A percentile compares a stretch with the other conserved stretches of the same genome.
Conservation (phyloP, 2,113 vertebrate species). For the Sterna hirundo region DNA sequence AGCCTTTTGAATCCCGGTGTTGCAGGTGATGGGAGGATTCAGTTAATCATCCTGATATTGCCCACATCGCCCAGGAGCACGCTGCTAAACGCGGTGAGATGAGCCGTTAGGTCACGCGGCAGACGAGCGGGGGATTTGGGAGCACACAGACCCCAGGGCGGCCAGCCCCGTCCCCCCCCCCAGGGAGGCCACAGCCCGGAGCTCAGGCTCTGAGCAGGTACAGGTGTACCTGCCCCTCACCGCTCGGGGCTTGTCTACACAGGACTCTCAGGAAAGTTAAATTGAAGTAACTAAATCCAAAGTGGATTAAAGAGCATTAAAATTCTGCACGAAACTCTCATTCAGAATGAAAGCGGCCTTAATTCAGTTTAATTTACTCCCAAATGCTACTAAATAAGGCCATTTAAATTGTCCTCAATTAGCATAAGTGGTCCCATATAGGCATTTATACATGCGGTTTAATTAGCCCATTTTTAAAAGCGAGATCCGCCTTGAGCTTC, state of each 20-base stretch:
- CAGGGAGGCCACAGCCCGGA: background rate
- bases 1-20: background rate
- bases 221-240: background rate
- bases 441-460: background rate
- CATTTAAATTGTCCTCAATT: conserved; percentile 35
- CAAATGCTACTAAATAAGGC: conserved; percentile 27
- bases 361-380: conserved; percentile 37
- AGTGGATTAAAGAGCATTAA: background rate
- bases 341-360: conserved; percentile 12
- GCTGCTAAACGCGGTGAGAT: background rate
- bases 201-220: background rate
- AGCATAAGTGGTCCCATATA: conserved; percentile 27
- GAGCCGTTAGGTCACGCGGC: background rate
- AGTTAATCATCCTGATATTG: background rate
- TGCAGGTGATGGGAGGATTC: background rate
- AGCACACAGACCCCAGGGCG: background rate
- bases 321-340: conserved; percentile 13
- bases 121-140: background rate
- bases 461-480: conserved; percentile 16
- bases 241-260: background rate
- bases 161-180: background rate
- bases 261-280: background rate
- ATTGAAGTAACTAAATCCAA: background rate
- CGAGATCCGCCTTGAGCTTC: background rate
- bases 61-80: background rate